A percentile compares a stretch with the other conserved stretches of the same genome.
phyloP scores from a whole-genome alignment of 2,888 invertebrate species.

The Aphelenchoides bicaudatus region DNA sequence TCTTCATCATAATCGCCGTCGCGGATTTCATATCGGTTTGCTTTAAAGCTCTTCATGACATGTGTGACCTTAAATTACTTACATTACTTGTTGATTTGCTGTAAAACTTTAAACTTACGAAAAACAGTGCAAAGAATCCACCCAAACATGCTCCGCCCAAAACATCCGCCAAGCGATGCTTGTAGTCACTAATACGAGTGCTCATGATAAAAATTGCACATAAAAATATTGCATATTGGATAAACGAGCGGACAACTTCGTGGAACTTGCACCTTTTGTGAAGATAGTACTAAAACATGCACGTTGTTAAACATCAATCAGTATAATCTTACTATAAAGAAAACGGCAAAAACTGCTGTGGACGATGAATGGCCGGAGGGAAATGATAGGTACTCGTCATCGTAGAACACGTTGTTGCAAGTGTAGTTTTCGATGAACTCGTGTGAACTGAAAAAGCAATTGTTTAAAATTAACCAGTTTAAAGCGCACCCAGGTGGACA shows the following conservation, averaged over 20 bases:
- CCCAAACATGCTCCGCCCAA: slow-evolving; percentile 46
- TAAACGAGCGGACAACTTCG: slow-evolving; percentile 33
- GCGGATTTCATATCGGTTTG: slow-evolving; percentile 32
- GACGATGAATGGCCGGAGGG: slow-evolving; percentile 45
- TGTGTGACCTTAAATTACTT: slow-evolving; percentile 27
- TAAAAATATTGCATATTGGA: slow-evolving; percentile 40
- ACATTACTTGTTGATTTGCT: not conserved
- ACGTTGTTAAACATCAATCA: not conserved
- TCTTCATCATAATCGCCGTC: slow-evolving; percentile 26
- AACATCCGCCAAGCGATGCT: slow-evolving; percentile 45
- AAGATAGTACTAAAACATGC: slow-evolving; percentile 35
- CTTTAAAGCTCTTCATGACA: slow-evolving; percentile 33
- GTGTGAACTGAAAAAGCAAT: slow-evolving; percentile 34
- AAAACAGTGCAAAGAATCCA: slow-evolving; percentile 35
- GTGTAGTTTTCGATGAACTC: slow-evolving; percentile 40
- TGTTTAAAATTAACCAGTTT: too few relatives aligned
- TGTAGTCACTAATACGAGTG: slow-evolving; percentile 46
- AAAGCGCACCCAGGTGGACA: too few relatives aligned
- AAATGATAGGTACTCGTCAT: slow-evolving; percentile 46
- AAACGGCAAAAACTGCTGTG: slow-evolving; percentile 41
- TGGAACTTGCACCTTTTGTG: slow-evolving; percentile 40
- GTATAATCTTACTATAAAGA: slow-evolving; percentile 42
- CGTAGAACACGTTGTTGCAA: slow-evolving; percentile 33
- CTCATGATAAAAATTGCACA: slow-evolving; percentile 43
- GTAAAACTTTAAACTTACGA: slow-evolving; percentile 25